Percentiles rank a stretch among this genome's conserved stretches.
Evolutionary conservation across 2,113 vertebrate species (phyloP).

Genomic region (Cacatua alba): DNA sequence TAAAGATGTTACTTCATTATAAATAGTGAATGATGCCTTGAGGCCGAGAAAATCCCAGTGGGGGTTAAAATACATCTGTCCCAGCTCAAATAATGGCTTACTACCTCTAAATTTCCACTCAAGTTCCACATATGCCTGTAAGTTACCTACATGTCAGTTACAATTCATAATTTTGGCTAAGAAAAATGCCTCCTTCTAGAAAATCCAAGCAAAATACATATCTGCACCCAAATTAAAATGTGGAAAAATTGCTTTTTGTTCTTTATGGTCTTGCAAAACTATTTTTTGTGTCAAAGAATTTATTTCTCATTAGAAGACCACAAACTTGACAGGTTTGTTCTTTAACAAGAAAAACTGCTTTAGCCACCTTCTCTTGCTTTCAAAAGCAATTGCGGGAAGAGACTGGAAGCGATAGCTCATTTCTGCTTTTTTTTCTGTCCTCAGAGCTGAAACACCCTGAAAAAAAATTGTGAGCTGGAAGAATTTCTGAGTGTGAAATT

Average conservation of each 20-base stretch:
- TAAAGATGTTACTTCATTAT: not conserved
- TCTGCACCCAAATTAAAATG: not conserved
- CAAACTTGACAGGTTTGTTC: not conserved
- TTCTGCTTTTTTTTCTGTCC: conserved; percentile 58
- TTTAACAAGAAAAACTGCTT: not conserved
- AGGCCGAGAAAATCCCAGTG: not conserved
- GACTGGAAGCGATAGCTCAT: conserved; percentile 14
- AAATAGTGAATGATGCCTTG: not conserved
- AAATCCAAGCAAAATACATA: not conserved
- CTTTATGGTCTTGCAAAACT: not conserved
- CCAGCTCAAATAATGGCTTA: not conserved
- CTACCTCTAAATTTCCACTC: not conserved
- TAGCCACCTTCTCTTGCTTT: not conserved
- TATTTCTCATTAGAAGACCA: not conserved
- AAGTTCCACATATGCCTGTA: not conserved
- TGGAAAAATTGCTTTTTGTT: not conserved
- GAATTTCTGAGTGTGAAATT: conserved; percentile 66
- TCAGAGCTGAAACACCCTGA: conserved; percentile 62
- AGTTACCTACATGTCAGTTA: not conserved
- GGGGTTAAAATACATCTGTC: not conserved
- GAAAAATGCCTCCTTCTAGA: not conserved
- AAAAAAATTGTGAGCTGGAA: conserved; percentile 53
- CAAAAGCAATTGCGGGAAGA: not conserved
- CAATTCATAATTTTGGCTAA: not conserved
- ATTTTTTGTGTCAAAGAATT: not conserved